These are phyloP conservation scores for Spilosoma lubricipeda DNA, from an alignment of 2,888 invertebrate species.

Conservation along the genomic window DNA sequence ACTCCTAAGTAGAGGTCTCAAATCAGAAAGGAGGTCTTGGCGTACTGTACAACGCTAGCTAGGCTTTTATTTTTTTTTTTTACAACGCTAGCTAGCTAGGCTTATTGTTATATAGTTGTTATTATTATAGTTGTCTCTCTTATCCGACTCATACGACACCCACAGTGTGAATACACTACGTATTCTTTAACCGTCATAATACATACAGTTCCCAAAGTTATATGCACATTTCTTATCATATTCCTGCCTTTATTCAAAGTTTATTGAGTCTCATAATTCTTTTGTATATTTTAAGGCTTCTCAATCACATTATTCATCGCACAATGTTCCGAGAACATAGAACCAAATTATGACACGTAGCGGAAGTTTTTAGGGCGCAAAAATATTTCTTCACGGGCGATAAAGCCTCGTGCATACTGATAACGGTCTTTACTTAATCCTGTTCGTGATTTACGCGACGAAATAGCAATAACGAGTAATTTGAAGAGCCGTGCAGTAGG, in stretches of 20 bases:
- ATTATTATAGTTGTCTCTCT: too few species aligned
- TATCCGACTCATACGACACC: too few species aligned
- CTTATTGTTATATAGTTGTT: too few species aligned
- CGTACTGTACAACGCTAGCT: too few species aligned
- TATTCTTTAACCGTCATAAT: too few species aligned
- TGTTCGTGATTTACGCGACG: constrained; percentile 53
- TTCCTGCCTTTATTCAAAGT: background rate
- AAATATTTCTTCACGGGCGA: constrained; percentile 67
- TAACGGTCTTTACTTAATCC: constrained; percentile 55
- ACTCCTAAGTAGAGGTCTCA: too few species aligned
- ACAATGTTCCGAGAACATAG: constrained; percentile 7
- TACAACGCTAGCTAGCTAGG: too few species aligned
- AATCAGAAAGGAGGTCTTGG: too few species aligned
- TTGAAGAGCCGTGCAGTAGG: constrained; percentile 47
- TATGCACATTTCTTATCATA: too few species aligned
- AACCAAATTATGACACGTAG: constrained; percentile 66
- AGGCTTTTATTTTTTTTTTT: too few species aligned
- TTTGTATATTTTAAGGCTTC: background rate
- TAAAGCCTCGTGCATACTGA: constrained; percentile 61
- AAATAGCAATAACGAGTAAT: constrained; percentile 53
- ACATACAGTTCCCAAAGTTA: too few species aligned
- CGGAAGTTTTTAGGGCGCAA: constrained; percentile 63
- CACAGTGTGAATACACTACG: too few species aligned
- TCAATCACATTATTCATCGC: constrained; percentile 10
- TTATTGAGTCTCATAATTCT: background rate